Evolutionary conservation across 2,888 invertebrate species (phyloP).

Genomic region (Leptopterna dolabrata): DNA sequence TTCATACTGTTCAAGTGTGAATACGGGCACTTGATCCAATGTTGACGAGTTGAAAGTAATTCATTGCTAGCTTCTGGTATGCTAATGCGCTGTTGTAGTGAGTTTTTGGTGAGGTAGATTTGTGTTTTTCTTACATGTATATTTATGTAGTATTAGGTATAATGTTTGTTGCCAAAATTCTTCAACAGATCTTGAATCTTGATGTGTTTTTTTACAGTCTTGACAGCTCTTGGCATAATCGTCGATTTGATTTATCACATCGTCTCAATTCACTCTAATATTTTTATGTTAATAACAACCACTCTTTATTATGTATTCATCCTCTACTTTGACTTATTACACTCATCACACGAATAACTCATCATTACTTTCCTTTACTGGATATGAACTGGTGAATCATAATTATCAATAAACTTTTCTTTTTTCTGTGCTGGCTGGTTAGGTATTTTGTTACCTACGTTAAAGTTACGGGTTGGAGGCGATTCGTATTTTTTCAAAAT

Average conservation of each 20-base stretch:
- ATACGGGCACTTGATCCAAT: conserved; percentile 34
- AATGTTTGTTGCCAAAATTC: not conserved
- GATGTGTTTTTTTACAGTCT: conserved; percentile 25
- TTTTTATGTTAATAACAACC: not conserved
- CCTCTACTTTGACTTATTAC: too few species aligned
- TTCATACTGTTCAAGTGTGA: conserved; percentile 34
- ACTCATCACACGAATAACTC: too few species aligned
- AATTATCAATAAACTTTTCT: too few species aligned
- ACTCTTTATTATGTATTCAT: too few species aligned
- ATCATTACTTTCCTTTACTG: too few species aligned
- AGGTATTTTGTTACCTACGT: too few species aligned
- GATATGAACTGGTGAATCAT: too few species aligned
- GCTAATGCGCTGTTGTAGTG: conserved; percentile 55
- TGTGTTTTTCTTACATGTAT: conserved; percentile 31
- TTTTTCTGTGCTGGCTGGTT: too few species aligned
- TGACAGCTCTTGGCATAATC: not conserved
- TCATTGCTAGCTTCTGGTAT: conserved; percentile 51
- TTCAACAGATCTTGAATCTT: not conserved
- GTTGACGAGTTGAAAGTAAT: conserved; percentile 37
- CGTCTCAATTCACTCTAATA: not conserved
- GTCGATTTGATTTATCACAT: not conserved
- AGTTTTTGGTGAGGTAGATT: conserved; percentile 56
- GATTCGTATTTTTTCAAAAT: too few species aligned
- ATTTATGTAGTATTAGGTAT: conserved; percentile 37
- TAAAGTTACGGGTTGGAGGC: too few species aligned